A percentile compares a stretch with the other conserved stretches of the same genome.
phyloP scores from a whole-genome alignment of 2,888 invertebrate species.

The Pseudoips prasinana region DNA sequence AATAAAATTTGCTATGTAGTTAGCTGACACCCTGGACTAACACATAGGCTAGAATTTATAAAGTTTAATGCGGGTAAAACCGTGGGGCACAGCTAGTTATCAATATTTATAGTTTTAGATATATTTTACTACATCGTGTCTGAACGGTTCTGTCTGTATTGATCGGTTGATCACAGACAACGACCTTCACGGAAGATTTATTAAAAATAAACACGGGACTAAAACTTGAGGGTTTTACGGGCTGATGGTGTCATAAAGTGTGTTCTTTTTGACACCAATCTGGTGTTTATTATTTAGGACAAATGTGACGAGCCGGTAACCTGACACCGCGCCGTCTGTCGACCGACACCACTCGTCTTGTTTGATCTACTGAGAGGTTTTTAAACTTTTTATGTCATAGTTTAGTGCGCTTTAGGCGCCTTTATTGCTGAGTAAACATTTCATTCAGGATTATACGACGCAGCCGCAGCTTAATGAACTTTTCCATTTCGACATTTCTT shows the following conservation, averaged over 20 bases:
- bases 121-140: too few relatives aligned
- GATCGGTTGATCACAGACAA: conserved; percentile 51
- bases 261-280: conserved; percentile 78
- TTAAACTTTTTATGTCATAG: conserved; percentile 80
- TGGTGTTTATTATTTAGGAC: conserved; percentile 79
- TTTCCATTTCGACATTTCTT: conserved; percentile 37
- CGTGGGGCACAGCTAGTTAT: too few relatives aligned
- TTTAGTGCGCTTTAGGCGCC: conserved; percentile 73
- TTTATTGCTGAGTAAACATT: conserved; percentile 78
- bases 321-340: conserved; percentile 69
- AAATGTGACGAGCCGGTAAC: conserved; percentile 77
- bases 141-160: too few relatives aligned
- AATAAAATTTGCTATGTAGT: too few relatives aligned
- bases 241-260: conserved; percentile 76
- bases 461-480: conserved; percentile 48
- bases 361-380: conserved; percentile 82
- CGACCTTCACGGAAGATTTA: conserved; percentile 69
- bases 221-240: conserved; percentile 58
- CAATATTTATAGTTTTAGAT: too few relatives aligned
- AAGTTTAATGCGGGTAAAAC: too few relatives aligned
- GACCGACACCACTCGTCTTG: conserved; percentile 71
- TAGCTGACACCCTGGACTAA: too few relatives aligned
- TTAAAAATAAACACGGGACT: conserved; percentile 66
- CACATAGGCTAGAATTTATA: too few relatives aligned
- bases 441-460: conserved; percentile 56